phyloP scores from a whole-genome alignment of 2,113 vertebrate species.

The Cardinalis cardinalis region DNA sequence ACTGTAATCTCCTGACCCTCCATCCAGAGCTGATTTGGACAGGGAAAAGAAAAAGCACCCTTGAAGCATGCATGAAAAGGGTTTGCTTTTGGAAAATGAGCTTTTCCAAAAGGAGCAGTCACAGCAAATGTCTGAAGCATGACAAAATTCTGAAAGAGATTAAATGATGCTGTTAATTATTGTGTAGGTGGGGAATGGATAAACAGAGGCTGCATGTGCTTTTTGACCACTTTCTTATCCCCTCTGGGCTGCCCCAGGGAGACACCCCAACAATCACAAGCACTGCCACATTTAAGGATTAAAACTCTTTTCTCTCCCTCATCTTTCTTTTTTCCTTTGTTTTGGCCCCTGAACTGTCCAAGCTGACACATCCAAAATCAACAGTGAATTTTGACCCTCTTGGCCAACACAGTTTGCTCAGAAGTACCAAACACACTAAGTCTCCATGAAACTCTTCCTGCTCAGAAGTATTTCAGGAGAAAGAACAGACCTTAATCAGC shows the following conservation, averaged over 20 bases:
- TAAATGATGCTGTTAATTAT: not conserved
- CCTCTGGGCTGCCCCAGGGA: not conserved
- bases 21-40: not conserved
- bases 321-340: not conserved
- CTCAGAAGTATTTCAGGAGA: not conserved
- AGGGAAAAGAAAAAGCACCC: not conserved
- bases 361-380: not conserved
- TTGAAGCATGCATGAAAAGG: accelerated
- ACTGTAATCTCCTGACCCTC: not conserved
- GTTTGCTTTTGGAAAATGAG: not conserved
- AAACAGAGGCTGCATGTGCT: not conserved
- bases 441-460: not conserved
- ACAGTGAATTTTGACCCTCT: not conserved
- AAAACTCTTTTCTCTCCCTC: not conserved
- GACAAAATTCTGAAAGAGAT: not conserved
- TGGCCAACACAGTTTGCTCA: not conserved
- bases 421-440: accelerated
- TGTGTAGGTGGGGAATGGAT: not conserved
- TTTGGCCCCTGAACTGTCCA: not conserved
- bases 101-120: not conserved
- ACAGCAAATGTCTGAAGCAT: not conserved
- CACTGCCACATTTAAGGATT: not conserved
- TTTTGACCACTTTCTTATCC: not conserved
- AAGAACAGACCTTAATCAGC: not conserved
- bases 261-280: accelerated